Evolutionary conservation across 2,888 invertebrate species (phyloP).

Genomic region (Andrena bicolor): DNA sequence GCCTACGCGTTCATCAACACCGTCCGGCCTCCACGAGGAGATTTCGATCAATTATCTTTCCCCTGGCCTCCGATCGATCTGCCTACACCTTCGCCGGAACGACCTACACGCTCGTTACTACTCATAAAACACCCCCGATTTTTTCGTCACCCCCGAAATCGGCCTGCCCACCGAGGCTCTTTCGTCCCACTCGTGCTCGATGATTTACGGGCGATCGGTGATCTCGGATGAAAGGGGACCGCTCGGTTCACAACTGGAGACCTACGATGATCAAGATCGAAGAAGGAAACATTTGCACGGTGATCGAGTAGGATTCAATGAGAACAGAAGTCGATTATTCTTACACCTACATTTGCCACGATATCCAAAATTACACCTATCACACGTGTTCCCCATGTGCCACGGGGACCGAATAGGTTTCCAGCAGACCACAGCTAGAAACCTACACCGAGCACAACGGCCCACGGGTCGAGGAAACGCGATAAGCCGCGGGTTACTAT

Average conservation of each 20-base stretch:
- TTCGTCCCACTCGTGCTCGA: background rate
- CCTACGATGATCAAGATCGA: background rate
- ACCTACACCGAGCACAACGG: background rate
- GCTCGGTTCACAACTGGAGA: background rate
- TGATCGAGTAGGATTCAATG: too few relatives aligned
- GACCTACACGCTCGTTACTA: constrained; percentile 44
- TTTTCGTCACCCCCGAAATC: constrained; percentile 47
- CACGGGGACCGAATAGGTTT: too few relatives aligned
- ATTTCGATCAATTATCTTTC: constrained; percentile 55
- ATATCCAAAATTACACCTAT: too few relatives aligned
- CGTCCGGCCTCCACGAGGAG: background rate
- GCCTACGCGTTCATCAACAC: constrained; percentile 42
- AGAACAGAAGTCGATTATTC: background rate
- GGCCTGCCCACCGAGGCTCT: constrained; percentile 35
- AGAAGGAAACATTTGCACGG: too few relatives aligned
- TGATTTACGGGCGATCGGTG: constrained; percentile 17
- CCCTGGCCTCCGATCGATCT: constrained; percentile 33
- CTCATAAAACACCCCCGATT: constrained; percentile 39
- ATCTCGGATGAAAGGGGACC: background rate
- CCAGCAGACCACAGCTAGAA: too few relatives aligned
- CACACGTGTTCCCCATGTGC: too few relatives aligned
- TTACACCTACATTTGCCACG: background rate
- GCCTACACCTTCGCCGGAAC: constrained; percentile 29
- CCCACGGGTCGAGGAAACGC: constrained; percentile 65
- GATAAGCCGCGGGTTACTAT: constrained; percentile 51